Evolutionary conservation across 2,113 vertebrate species (phyloP).

Genomic region (Grallaria varia): DNA sequence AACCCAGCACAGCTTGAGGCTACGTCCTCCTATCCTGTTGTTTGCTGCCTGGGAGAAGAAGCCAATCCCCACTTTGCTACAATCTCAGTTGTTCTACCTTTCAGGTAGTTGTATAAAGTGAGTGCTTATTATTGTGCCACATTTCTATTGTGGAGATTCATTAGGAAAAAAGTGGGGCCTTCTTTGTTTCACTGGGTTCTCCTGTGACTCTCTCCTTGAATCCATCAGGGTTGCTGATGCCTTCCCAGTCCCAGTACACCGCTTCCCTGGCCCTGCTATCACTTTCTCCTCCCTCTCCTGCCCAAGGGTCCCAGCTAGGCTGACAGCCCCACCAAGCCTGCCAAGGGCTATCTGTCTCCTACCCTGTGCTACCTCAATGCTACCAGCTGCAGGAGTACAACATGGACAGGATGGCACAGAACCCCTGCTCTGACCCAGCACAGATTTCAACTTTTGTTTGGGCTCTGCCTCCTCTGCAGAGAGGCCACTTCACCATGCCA

Average conservation of each 20-base stretch:
- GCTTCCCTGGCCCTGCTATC: not conserved
- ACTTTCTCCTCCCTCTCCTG: not conserved
- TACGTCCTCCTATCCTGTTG: not conserved
- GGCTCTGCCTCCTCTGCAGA: not conserved
- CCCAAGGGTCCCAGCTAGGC: not conserved
- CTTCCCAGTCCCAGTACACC: not conserved
- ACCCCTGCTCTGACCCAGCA: not conserved
- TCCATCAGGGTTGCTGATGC: not conserved
- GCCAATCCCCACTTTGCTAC: not conserved
- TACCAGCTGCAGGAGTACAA: not conserved
- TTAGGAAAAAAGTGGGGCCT: not conserved
- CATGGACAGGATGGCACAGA: accelerated
- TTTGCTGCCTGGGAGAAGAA: not conserved
- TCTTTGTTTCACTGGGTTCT: not conserved
- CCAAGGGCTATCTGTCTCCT: not conserved
- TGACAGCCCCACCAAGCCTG: accelerated
- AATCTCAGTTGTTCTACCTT: not conserved
- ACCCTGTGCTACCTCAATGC: accelerated
- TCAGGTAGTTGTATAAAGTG: not conserved
- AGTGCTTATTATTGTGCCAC: too few species aligned
- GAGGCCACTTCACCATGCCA: not conserved
- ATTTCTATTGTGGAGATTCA: not conserved
- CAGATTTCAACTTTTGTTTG: accelerated
- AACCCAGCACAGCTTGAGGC: not conserved
- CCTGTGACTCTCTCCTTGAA: not conserved